Conservation (phyloP, 2,888 invertebrate genomes). For the Leucophenga maculata region DNA sequence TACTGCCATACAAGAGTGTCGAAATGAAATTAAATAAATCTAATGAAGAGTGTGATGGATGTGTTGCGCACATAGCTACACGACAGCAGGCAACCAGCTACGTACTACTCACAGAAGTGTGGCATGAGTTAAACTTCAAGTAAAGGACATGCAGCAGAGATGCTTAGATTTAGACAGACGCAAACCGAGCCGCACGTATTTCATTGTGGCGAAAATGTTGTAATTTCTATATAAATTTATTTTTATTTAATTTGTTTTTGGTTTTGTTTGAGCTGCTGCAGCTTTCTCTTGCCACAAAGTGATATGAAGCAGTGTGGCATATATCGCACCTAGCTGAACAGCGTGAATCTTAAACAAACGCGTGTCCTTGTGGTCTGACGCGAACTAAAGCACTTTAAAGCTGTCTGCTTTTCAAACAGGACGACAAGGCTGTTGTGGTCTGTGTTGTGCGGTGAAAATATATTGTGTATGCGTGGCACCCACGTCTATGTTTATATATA, state of each 20-base stretch:
- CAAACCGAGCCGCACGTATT: conserved; percentile 46
- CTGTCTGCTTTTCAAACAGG: not conserved
- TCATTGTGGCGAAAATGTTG: conserved; percentile 47
- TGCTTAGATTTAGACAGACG: not conserved
- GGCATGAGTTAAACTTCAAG: conserved; percentile 44
- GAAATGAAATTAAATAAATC: conserved; percentile 61
- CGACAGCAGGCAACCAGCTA: too few relatives aligned
- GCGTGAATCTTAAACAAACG: conserved; percentile 12
- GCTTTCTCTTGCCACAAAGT: conserved; percentile 38
- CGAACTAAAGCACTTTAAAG: conserved; percentile 7
- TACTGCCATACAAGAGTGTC: conserved; percentile 42
- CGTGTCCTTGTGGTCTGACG: not conserved
- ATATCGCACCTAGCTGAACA: conserved; percentile 34
- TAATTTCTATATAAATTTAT: conserved; percentile 45
- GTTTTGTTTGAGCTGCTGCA: not conserved
- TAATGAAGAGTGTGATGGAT: conserved; percentile 53
- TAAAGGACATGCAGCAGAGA: not conserved
- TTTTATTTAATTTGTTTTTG: too few relatives aligned
- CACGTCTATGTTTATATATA: too few relatives aligned
- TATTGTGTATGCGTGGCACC: too few relatives aligned
- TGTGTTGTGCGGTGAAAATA: not conserved
- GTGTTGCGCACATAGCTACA: conserved; percentile 2
- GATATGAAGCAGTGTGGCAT: conserved; percentile 42
- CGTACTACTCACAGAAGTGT: not conserved
- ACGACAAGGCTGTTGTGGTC: not conserved